Base-by-base conservation (phyloP, 2,888 invertebrate species). In the Strigamia crassipes region DNA sequence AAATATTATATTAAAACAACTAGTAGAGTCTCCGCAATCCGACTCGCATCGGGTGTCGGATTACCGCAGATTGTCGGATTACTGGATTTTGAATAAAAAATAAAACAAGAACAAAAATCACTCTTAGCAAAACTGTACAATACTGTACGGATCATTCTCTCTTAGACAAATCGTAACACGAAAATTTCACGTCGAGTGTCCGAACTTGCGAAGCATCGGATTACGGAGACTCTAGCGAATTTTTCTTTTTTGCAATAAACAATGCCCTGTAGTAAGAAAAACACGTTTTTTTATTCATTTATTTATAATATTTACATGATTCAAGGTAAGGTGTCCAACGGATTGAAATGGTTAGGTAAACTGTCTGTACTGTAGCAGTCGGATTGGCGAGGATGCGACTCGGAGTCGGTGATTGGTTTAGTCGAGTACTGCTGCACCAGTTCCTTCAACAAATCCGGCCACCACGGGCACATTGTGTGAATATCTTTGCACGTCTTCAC, bases 371-470 rank as follows among this genome's bases (percentile, higher is more conserved):
- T 23, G 18, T 23, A 27, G 73, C 41, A 21, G n/a, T 78, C 79
- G 10, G 79, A 41, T 78, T n/a, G 41, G 21, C 21, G 18, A 13
- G 41, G 2, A 3, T 41, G 27, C 1, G 79, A 78, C 3, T 18
- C 38, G 12, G 78, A 78, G 12, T 80, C 80, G 1, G 80, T 51
- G 9, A 80, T 51, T 0, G 80, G 51, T n/a, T 46, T 46, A 1
- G 42, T 56, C 18, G 41, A 51, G 23, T 80, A 80, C 3, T 51
- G 42, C 15, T 46, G 56, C 0, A 80, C 42, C 21, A 46, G 10
- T 51, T 80, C 80, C 46, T 56, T 80, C 8, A 80, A n/a, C 27
- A 80, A 80, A 46, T 80, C 80, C 13, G 41, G 80, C 80, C 80
- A 80, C 80, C 80, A 80, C 10, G 80, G 80, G n/a, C 80, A 80